Evolutionary conservation across 2,888 invertebrate species (phyloP), one percentile per base, ranked within the genome.

Genomic region (Carpatolechia fugitivella): DNA sequence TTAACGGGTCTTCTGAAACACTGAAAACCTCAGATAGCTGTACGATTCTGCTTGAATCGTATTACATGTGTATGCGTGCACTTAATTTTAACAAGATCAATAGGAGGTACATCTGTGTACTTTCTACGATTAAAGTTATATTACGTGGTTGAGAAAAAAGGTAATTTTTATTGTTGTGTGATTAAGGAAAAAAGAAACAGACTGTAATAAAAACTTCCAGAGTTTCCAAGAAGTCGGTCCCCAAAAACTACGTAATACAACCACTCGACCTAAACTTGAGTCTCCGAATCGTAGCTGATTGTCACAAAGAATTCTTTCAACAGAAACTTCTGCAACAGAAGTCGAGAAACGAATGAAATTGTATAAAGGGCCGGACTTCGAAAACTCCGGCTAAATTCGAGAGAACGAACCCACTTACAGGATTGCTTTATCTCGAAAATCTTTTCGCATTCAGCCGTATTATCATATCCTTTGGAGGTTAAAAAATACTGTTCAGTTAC

Each of bases 291-390:
- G 35, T 8, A 13, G 49, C 51, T 44, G 69, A 70, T 71, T 71
- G 69, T 71, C 58, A 66, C 63, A 58, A 63, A 65, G 71, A 69
- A 75, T 72, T 72, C 71, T 67, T 75, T 71, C 66, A 61, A 65
- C 62, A 64, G 63, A 65, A 54, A 72, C 68, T 72, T 76, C 72
- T 72, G 69, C 69, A 69, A 66, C 64, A 62, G 60, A 58, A 64
- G 65, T 48, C 47, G 31, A 30, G 47, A 69, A 68, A 61, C 69
- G 70, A 76, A 74, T 75, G 73, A 76, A 75, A 72, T 69, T 67
- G 70, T 44, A 40, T 46, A 46, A 55, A 49, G 38, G 55, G 20
- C n/a, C 49, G 35, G 49, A 49, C 35, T 49, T 49, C 20, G 24
- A 20, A 20, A 44, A 44, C 24, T 44, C 29, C 44, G 49, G 31